phyloP scores from a whole-genome alignment of 2,888 invertebrate genomes.

The Ophion costatus region DNA sequence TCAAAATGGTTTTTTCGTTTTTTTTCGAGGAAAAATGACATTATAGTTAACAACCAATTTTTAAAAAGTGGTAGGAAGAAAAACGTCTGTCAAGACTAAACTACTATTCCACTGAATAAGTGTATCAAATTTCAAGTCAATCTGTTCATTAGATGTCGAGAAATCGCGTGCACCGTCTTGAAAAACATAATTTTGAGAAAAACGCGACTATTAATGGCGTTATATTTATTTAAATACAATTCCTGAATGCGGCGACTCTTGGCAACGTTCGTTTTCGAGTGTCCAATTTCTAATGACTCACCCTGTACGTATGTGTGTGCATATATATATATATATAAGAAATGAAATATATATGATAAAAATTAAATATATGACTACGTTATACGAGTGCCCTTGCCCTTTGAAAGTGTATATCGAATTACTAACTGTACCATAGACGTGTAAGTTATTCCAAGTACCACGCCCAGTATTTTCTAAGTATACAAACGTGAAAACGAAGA shows the following conservation, averaged over 20 bases:
- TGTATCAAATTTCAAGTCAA: no score
- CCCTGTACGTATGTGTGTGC: neutral
- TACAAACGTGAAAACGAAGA: slow-evolving; percentile 68
- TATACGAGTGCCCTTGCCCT: slow-evolving; percentile 74
- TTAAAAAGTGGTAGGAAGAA: no score
- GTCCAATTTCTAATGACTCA: neutral
- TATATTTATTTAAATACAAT: neutral
- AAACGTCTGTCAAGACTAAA: no score
- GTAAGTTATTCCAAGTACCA: slow-evolving; percentile 78
- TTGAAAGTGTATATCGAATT: slow-evolving; percentile 75
- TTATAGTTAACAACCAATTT: no score
- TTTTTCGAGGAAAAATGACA: no score
- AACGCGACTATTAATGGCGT: no score
- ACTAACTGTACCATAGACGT: slow-evolving; percentile 73
- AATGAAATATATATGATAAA: neutral
- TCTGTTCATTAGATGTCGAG: no score
- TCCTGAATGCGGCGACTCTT: neutral
- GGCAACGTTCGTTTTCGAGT: neutral
- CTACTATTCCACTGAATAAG: no score
- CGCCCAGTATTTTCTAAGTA: slow-evolving; percentile 80
- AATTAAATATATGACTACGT: slow-evolving; percentile 40
- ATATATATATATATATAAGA: neutral
- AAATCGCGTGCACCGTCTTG: no score
- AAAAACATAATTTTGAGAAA: no score
- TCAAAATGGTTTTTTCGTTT: no score